Conservation (phyloP, 2,113 vertebrate genomes). For the Chascanopsetta lugubris region DNA sequence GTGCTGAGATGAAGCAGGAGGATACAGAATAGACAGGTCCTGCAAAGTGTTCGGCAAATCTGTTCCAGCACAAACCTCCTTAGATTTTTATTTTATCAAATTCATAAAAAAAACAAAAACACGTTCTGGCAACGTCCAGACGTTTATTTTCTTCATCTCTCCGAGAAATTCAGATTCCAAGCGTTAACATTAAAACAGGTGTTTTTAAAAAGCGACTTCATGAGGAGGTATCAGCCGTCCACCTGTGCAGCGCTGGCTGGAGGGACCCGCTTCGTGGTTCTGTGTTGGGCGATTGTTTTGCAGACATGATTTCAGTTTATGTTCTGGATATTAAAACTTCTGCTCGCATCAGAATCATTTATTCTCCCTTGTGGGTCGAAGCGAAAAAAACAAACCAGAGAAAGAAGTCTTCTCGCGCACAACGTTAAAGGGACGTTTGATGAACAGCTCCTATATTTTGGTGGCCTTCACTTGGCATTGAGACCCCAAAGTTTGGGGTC, state of each 20-base stretch:
- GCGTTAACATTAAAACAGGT: background rate
- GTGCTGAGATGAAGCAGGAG: conserved; percentile 26
- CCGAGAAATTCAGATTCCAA: background rate
- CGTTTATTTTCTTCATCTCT: background rate
- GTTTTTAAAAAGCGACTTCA: background rate
- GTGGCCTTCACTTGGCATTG: too few relatives aligned
- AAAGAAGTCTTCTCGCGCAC: too few relatives aligned
- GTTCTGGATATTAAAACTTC: background rate
- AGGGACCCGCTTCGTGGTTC: background rate
- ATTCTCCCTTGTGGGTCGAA: background rate
- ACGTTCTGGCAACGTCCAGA: background rate
- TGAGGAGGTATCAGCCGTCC: background rate
- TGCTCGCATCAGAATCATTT: background rate
- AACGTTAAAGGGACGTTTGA: too few relatives aligned
- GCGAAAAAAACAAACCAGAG: background rate
- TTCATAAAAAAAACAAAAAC: background rate
- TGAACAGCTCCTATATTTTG: too few relatives aligned
- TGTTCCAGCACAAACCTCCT: background rate
- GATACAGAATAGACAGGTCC: conserved; percentile 15
- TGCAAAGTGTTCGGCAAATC: background rate
- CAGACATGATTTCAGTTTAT: background rate
- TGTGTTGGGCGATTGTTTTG: background rate
- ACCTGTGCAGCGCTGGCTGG: background rate
- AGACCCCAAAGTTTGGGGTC: too few relatives aligned
- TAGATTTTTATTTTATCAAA: too few relatives aligned